Conservation (phyloP, 2,113 vertebrate species). For the Sus scrofa region DNA sequence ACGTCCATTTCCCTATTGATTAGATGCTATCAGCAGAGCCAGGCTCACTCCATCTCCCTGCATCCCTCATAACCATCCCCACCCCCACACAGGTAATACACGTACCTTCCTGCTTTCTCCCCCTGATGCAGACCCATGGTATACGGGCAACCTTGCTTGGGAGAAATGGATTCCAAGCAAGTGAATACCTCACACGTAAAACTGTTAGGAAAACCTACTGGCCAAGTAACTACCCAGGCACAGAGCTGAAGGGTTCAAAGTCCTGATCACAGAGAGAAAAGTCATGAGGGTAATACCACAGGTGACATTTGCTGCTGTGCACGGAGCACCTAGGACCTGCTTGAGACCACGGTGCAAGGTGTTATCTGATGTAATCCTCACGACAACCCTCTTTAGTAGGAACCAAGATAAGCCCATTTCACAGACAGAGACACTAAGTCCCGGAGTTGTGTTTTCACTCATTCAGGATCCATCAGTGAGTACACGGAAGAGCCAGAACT, state of each 20-base stretch:
- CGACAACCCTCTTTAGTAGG: rapidly evolving
- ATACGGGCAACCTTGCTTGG: not conserved
- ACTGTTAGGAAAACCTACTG: not conserved
- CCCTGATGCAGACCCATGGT: not conserved
- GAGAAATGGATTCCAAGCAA: conserved; percentile 55
- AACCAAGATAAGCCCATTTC: not conserved
- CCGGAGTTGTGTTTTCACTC: not conserved
- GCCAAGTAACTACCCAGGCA: not conserved
- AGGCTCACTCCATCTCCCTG: conserved; percentile 15
- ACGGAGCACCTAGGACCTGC: not conserved
- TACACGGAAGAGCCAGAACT: not conserved
- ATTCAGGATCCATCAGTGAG: not conserved
- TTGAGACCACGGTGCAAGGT: rapidly evolving
- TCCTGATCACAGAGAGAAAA: not conserved
- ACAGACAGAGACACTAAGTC: not conserved
- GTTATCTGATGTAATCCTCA: not conserved
- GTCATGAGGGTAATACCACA: not conserved
- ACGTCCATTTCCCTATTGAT: conserved; percentile 55
- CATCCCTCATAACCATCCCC: not conserved
- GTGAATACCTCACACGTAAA: conserved; percentile 20
- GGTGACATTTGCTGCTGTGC: not conserved
- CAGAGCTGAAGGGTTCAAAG: not conserved
- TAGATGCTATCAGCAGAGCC: not conserved
- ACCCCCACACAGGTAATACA: not conserved
- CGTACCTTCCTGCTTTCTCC: not conserved